These are phyloP conservation scores for Eriocheir sinensis DNA, from an alignment of 1,140 invertebrate genomes.

Conservation along the genomic window DNA sequence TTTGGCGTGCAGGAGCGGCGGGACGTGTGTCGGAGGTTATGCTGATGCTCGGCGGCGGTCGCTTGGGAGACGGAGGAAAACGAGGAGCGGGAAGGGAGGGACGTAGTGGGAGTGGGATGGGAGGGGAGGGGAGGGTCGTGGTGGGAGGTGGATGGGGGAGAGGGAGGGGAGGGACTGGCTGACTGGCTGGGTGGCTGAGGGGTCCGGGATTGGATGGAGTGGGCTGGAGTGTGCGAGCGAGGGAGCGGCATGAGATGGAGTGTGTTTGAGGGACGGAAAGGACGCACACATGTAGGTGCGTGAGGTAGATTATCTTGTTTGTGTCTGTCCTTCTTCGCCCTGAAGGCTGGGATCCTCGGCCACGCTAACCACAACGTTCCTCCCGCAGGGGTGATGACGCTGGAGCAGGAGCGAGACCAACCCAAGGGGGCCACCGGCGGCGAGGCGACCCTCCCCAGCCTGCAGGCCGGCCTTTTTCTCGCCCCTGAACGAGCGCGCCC, in stretches of 20 bases:
- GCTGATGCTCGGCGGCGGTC: background rate
- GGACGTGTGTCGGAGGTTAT: background rate
- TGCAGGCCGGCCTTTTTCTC: slow-evolving; percentile 39
- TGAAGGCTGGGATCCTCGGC: background rate
- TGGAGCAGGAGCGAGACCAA: slow-evolving; percentile 74
- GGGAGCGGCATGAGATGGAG: background rate
- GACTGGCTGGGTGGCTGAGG: background rate
- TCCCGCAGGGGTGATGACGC: slow-evolving; percentile 70
- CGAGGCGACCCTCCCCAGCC: slow-evolving; percentile 53
- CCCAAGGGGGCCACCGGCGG: slow-evolving; percentile 66
- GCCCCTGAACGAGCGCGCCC: background rate
- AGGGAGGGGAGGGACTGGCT: no score
- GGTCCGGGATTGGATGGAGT: background rate
- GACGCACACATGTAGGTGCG: background rate
- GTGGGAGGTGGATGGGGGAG: background rate
- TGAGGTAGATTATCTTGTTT: background rate
- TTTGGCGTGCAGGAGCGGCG: background rate
- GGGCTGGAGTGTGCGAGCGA: background rate
- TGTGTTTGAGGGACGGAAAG: background rate
- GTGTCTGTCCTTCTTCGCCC: background rate
- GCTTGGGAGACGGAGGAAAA: background rate
- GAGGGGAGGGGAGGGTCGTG: background rate
- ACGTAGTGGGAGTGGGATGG: background rate
- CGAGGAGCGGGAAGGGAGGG: background rate
- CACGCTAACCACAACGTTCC: background rate